phyloP scores from a whole-genome alignment of 2,888 invertebrate species.

The Polietes domitor region DNA sequence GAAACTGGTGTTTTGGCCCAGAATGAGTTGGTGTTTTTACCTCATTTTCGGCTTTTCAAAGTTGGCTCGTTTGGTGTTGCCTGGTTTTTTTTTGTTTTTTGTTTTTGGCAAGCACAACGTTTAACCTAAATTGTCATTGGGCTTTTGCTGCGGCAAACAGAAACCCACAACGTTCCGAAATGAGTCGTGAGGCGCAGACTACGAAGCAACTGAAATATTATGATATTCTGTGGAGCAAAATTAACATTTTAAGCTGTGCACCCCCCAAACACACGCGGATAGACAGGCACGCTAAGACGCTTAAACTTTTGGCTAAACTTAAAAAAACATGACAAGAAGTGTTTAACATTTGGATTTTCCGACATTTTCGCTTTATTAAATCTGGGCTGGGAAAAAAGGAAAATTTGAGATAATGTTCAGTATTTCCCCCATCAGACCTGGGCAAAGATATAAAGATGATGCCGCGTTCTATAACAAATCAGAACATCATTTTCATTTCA shows the following conservation, averaged over 20 bases:
- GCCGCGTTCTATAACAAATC: no score
- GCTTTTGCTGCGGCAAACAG: constrained; percentile 27
- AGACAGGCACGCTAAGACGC: neutral
- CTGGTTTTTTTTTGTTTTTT: neutral
- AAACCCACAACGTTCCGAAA: neutral
- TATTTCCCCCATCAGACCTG: no score
- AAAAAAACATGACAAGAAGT: neutral
- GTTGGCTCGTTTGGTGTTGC: neutral
- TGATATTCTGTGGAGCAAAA: constrained; percentile 2
- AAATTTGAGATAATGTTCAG: no score
- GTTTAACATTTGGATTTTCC: constrained; percentile 21
- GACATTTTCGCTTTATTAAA: neutral
- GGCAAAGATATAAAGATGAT: no score
- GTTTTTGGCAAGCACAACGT: constrained; percentile 50
- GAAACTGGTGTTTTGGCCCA: neutral
- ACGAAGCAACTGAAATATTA: neutral
- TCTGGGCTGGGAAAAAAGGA: no score
- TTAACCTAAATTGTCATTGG: constrained; percentile 64
- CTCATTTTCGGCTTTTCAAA: constrained; percentile 25
- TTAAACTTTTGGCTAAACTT: neutral
- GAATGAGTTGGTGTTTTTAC: constrained; percentile 23
- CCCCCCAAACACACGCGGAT: neutral
- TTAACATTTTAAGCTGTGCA: constrained; percentile 18
- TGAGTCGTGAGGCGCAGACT: neutral
- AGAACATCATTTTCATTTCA: no score